Percentiles rank a stretch among this genome's conserved stretches.
phyloP scores from a whole-genome alignment of 2,888 invertebrate genomes.

The Tipula lateralis region DNA sequence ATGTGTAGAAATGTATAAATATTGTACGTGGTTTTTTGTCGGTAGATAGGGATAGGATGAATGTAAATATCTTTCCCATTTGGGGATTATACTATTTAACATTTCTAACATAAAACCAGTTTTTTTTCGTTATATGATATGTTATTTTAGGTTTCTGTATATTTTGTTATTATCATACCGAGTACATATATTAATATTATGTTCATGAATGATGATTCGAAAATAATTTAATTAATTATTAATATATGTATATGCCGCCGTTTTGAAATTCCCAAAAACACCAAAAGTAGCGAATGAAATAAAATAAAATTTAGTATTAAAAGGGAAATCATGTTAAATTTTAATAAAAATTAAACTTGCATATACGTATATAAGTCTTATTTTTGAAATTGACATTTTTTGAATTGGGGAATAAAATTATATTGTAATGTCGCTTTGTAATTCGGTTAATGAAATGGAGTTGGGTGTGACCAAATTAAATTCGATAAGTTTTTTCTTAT shows the following conservation, averaged over 20 bases:
- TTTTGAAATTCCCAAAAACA: background rate
- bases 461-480: too few species aligned
- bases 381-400: background rate
- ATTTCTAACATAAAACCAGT: background rate
- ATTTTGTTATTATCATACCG: background rate
- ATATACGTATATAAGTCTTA: background rate
- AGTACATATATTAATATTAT: background rate
- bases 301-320: background rate
- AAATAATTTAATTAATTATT: slow-evolving; percentile 11
- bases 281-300: background rate
- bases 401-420: background rate
- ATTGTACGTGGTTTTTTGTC: background rate
- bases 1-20: background rate
- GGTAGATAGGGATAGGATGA: background rate
- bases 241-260: background rate
- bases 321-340: background rate
- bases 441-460: background rate
- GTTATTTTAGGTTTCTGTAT: background rate
- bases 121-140: background rate
- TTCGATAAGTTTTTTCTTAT: too few species aligned
- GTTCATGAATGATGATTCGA: background rate
- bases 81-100: background rate
- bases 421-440: background rate
- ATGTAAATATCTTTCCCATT: background rate
- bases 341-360: background rate